Conservation (phyloP, 92 coral and sea anemone species). For the Paramuricea clavata region DNA sequence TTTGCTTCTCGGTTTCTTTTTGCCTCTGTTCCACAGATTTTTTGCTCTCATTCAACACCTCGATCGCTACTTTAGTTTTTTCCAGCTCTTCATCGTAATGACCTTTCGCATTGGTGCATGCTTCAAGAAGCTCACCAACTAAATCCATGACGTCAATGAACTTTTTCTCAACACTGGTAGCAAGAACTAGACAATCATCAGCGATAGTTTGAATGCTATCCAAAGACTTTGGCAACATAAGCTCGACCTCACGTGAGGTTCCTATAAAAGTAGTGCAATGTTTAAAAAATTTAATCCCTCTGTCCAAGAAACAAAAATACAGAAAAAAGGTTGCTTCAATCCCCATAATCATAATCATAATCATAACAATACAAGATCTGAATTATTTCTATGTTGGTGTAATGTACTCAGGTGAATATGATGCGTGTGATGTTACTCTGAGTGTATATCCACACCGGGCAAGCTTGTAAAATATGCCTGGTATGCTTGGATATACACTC, state of each 20-base stretch:
- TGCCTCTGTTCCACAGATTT: constrained; percentile 27
- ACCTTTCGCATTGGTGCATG: constrained; percentile 68
- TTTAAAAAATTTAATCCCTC: too few relatives aligned
- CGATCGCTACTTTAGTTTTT: constrained; percentile 23
- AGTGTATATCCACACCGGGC: too few relatives aligned
- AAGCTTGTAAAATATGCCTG: too few relatives aligned
- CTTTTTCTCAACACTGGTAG: constrained; percentile 58
- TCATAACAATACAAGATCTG: too few relatives aligned
- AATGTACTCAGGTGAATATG: too few relatives aligned
- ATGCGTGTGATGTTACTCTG: too few relatives aligned
- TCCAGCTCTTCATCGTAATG: constrained; percentile 51
- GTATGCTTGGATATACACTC: too few relatives aligned
- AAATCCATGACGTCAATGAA: constrained; percentile 66
- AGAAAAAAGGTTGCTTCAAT: too few relatives aligned
- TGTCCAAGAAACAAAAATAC: too few relatives aligned
- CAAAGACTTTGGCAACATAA: constrained; percentile 63
- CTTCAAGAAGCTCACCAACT: constrained; percentile 72
- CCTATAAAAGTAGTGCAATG: too few relatives aligned
- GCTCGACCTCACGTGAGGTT: constrained; percentile 54
- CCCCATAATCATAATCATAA: too few relatives aligned
- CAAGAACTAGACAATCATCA: constrained; percentile 56
- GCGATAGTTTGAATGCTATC: constrained; percentile 58
- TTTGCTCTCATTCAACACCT: constrained; percentile 47
- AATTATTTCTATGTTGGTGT: too few relatives aligned
- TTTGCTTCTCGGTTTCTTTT: constrained; percentile 25